phyloP scores from a whole-genome alignment of 2,888 invertebrate genomes.

The Blastobasis adustella region DNA sequence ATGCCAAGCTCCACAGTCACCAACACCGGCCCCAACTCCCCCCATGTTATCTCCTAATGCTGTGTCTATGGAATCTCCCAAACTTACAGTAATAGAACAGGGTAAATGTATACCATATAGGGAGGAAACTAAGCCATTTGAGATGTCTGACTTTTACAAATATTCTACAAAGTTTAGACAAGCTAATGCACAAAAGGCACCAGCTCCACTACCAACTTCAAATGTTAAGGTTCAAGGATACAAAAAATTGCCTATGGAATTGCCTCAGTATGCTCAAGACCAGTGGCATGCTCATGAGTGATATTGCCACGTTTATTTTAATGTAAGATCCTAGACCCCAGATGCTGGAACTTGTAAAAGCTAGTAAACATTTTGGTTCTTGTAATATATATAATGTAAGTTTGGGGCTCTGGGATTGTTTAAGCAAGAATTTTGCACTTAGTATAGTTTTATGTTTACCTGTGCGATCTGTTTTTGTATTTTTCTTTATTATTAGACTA shows the following conservation, averaged over 20 bases:
- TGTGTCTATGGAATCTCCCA: conserved; percentile 83
- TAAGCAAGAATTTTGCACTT: too few relatives aligned
- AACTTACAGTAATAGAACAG: conserved; percentile 88
- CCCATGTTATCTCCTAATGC: conserved; percentile 59
- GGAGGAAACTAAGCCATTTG: conserved; percentile 97
- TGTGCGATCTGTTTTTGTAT: too few relatives aligned
- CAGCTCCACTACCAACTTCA: conserved; percentile 36
- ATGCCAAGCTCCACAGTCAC: conserved; percentile 38
- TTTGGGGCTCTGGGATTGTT: too few relatives aligned
- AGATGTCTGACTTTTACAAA: conserved; percentile 98
- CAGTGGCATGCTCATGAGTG: conserved; percentile 53
- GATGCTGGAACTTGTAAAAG: too few relatives aligned
- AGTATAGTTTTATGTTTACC: too few relatives aligned
- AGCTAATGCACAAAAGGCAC: conserved; percentile 42
- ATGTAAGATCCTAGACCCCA: too few relatives aligned
- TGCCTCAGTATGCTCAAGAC: conserved; percentile 57
- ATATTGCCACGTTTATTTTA: too few relatives aligned
- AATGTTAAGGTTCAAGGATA: conserved; percentile 33
- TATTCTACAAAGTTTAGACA: conserved; percentile 95
- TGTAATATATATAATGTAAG: too few relatives aligned
- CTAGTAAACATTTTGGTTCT: too few relatives aligned
- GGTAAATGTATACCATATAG: conserved; percentile 93
- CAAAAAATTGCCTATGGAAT: conserved; percentile 59
- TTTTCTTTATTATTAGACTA: too few relatives aligned
- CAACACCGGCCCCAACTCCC: conserved; percentile 25